Percentiles rank a stretch among this genome's conserved stretches.
Conservation (phyloP, 2,888 invertebrate species). For the Lutraria lutraria region DNA sequence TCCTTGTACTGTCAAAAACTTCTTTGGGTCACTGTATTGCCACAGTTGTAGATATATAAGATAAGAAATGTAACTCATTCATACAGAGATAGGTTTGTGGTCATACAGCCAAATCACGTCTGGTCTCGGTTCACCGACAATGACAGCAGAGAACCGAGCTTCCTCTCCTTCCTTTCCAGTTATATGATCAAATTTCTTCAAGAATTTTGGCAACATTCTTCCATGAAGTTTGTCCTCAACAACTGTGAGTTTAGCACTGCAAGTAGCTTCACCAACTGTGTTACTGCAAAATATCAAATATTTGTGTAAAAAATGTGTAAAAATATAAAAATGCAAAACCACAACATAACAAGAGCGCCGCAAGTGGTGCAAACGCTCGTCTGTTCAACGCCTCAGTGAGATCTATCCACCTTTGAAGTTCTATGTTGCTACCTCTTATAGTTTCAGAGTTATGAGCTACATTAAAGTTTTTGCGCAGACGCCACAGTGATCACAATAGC, state of each 20-base stretch:
- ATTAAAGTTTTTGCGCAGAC: no score
- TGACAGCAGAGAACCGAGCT: slow-evolving; percentile 83
- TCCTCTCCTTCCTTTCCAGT: slow-evolving; percentile 78
- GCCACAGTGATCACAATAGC: no score
- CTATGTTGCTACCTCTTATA: no score
- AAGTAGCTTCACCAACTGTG: slow-evolving; percentile 79
- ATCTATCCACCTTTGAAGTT: no score
- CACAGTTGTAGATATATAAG: not conserved
- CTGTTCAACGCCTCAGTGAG: no score
- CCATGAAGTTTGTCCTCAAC: slow-evolving; percentile 77
- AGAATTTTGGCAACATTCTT: slow-evolving; percentile 80
- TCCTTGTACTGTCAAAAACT: no score
- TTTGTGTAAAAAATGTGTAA: not conserved
- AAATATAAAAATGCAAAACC: not conserved
- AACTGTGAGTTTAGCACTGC: slow-evolving; percentile 79
- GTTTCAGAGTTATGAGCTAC: no score
- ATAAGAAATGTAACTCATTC: slow-evolving; percentile 15
- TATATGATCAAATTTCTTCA: slow-evolving; percentile 78
- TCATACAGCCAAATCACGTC: slow-evolving; percentile 85
- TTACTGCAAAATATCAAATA: slow-evolving; percentile 66
- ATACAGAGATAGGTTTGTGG: slow-evolving; percentile 73
- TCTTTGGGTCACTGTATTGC: no score
- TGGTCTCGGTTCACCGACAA: slow-evolving; percentile 85
- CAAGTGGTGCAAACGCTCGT: no score
- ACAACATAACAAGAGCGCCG: no score